Base-by-base conservation (phyloP, 2,888 invertebrate genomes). In the Nymphalis urticae region DNA sequence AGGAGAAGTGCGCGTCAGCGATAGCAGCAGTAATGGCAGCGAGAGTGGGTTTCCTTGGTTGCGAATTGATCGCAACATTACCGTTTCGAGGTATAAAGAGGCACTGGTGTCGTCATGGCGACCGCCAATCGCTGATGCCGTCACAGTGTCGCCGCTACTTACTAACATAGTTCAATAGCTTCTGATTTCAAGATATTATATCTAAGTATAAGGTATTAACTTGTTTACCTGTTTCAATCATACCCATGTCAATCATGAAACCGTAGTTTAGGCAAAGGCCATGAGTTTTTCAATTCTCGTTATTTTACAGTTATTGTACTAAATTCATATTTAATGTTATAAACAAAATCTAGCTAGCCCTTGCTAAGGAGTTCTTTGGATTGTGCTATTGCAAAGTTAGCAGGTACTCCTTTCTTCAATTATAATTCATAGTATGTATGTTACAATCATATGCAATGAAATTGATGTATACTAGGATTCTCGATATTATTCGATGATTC, bases 61-160 rank as follows among this genome's bases (percentile, higher is more conserved):
- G 81, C 81, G 81, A 86, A 91, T 91, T 91, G 90, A 90, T 91
- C 90, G 89, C 77, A 73, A 79, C 80, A 79, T 77, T 76, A 78
- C 66, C 65, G 77, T 70, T 74, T 75, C 78, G 79, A 79, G 82
- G 77, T 80, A 79, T 78, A 79, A 82, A 80, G 82, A 84, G 85
- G 81, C 83, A 81, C 83, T 80, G 73, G 78, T 78, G 89, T 91
- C 82, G 86, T 78, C 89, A 91, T 91, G 87, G 87, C 83, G 81
- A 91, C 90, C 86, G 88, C 81, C 88, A 83, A 80, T 81, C 82
- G 81, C 82, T 83, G 82, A 82, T 82, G 85, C 85, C 86, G 86
- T 77, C 86, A 79, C 77, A 75, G 78, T 79, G 84, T 80, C 84
- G 84, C 84, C 84, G 79, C 81, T 75, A n/a, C 82, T 78, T 78